Evolutionary conservation across 64 coral and sea anemone genomes (phyloP).

Genomic region (Porites lutea): DNA sequence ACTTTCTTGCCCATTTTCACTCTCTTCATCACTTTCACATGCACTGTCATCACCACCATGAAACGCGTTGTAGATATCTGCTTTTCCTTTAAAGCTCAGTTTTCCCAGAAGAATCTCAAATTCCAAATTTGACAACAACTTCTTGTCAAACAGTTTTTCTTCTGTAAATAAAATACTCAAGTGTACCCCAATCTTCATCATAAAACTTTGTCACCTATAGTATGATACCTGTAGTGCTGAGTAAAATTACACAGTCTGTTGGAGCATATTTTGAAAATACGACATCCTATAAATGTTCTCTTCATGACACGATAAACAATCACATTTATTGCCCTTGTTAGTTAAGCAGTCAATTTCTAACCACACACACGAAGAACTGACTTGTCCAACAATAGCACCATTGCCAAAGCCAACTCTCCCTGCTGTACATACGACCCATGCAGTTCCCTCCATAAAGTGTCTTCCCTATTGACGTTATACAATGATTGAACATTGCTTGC

Average conservation of each 20-base stretch:
- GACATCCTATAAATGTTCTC: background rate
- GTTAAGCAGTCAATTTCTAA: background rate
- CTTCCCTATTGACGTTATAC: background rate
- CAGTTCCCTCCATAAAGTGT: background rate
- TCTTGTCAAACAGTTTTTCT: background rate
- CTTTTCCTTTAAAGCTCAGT: too few relatives aligned
- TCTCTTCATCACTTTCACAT: too few relatives aligned
- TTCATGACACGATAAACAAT: background rate
- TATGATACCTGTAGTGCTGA: constrained; percentile 4
- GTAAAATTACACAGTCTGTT: background rate
- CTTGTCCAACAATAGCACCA: background rate
- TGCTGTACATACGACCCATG: background rate
- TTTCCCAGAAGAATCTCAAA: background rate
- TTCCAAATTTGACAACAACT: constrained; percentile 1
- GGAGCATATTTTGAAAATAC: background rate
- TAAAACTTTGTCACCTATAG: background rate
- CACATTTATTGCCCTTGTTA: background rate
- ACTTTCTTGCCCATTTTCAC: too few relatives aligned
- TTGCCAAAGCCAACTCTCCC: background rate
- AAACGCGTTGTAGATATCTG: too few relatives aligned
- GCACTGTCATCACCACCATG: too few relatives aligned
- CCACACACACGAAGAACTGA: background rate
- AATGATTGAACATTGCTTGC: background rate
- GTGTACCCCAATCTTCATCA: background rate
- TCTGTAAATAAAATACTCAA: background rate